phyloP scores from a whole-genome alignment of 2,888 invertebrate species.

The Acrocyrtus sp. region DNA sequence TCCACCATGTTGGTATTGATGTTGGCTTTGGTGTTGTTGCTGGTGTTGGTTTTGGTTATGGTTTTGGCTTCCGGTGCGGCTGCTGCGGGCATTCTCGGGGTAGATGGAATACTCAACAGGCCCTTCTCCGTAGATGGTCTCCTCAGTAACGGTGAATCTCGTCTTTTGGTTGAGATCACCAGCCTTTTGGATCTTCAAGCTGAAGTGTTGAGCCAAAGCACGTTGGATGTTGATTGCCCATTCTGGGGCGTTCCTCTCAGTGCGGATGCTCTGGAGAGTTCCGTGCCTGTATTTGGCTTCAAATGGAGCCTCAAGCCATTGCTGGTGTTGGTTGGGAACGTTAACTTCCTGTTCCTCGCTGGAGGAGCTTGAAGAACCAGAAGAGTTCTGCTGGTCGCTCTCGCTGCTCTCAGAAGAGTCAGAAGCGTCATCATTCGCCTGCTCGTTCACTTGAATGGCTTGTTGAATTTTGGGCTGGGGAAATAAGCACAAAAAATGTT shows the following conservation, averaged over 20 bases:
- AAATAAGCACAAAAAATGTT: conserved; percentile 4
- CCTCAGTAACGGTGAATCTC: conserved; percentile 23
- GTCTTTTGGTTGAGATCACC: conserved; percentile 13
- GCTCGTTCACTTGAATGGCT: conserved; percentile 24
- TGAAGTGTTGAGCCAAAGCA: conserved; percentile 38
- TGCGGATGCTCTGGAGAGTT: conserved; percentile 20
- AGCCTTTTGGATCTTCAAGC: conserved; percentile 22
- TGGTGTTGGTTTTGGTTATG: background rate
- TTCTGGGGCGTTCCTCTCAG: conserved; percentile 33
- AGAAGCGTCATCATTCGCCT: conserved; percentile 31
- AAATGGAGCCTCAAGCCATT: conserved; percentile 34
- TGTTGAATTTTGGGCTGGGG: conserved; percentile 12
- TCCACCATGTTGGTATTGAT: background rate
- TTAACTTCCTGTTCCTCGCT: conserved; percentile 4
- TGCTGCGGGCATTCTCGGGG: conserved; percentile 4
- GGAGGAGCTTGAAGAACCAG: conserved; percentile 14
- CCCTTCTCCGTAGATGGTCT: conserved; percentile 33
- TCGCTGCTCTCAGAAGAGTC: conserved; percentile 33
- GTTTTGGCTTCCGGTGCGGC: background rate
- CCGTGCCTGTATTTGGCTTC: conserved; percentile 33
- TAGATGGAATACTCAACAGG: conserved; percentile 30
- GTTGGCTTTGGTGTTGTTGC: conserved; percentile 1
- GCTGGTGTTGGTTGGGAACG: conserved; percentile 7
- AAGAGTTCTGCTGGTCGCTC: conserved; percentile 27
- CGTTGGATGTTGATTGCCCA: conserved; percentile 42